A percentile compares a stretch with the other conserved stretches of the same genome.
Conservation (phyloP, 2,797 vertebrate genomes). For the Anguilla pacifica region DNA sequence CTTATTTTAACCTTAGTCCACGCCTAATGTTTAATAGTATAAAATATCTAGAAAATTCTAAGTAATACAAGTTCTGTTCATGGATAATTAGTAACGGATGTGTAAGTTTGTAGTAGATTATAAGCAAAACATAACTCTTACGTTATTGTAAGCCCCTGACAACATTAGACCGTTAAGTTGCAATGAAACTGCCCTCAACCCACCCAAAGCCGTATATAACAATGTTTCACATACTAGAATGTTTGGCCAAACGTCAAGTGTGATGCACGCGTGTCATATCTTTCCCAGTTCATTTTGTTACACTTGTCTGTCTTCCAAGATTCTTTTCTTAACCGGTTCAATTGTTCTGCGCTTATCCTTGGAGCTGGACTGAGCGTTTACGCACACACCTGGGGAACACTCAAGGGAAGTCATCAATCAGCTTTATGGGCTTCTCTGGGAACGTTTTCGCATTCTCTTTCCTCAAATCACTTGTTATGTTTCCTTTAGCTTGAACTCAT, state of each 20-base stretch:
- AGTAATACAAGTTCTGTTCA: neutral
- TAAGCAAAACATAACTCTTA: neutral
- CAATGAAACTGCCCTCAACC: neutral
- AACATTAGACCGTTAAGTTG: neutral
- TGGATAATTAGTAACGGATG: neutral
- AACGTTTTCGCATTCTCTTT: conserved; percentile 67
- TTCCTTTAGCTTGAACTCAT: conserved; percentile 39
- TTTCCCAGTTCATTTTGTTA: conserved; percentile 68
- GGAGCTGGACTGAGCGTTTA: neutral
- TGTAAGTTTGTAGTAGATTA: neutral
- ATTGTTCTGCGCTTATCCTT: neutral
- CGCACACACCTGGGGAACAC: conserved; percentile 78
- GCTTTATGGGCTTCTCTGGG: conserved; percentile 76
- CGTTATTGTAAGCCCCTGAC: neutral
- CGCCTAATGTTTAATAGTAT: neutral
- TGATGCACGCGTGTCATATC: conserved; percentile 60
- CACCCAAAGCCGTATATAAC: conserved; percentile 1
- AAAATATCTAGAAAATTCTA: neutral
- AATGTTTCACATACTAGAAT: neutral
- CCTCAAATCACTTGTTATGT: conserved; percentile 65
- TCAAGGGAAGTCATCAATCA: conserved; percentile 82
- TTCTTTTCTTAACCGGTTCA: conserved; percentile 54
- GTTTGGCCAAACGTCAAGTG: conserved; percentile 38
- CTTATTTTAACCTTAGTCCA: neutral
- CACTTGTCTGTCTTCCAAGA: conserved; percentile 72